Percentiles rank a stretch among this genome's conserved stretches.
These are phyloP conservation scores for Patiria pectinifera DNA, from an alignment of 53 echinoderm and acorn worm genomes.

Conservation along the genomic window DNA sequence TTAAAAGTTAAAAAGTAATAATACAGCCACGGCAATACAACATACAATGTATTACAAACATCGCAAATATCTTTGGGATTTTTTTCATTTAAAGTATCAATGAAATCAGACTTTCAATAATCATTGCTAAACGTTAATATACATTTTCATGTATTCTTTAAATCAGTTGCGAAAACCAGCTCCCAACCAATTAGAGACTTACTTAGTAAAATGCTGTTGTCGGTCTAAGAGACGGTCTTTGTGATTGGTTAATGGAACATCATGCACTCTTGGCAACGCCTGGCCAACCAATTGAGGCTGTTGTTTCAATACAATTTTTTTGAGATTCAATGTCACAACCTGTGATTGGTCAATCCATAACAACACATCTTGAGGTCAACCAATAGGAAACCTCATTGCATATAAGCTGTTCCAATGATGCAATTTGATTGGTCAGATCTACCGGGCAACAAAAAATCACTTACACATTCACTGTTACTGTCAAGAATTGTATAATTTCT, in stretches of 20 bases:
- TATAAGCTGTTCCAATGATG: not conserved
- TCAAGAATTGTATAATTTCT: not conserved
- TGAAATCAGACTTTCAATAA: too few species aligned
- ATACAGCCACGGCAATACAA: not conserved
- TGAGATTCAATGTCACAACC: not conserved
- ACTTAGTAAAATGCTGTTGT: not conserved
- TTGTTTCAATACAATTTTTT: not conserved
- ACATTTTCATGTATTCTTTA: not conserved
- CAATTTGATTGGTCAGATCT: not conserved
- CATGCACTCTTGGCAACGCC: not conserved
- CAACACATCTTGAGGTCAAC: not conserved
- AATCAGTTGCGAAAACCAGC: not conserved
- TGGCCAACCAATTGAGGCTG: not conserved
- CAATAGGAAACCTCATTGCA: not conserved
- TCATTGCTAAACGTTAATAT: too few species aligned
- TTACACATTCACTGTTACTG: not conserved
- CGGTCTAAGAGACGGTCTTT: not conserved
- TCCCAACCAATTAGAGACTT: conserved; percentile 1
- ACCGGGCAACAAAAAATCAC: not conserved
- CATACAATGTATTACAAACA: not conserved
- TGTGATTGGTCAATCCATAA: not conserved
- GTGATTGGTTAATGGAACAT: not conserved
- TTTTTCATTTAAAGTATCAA: too few species aligned
- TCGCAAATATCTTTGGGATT: not conserved
- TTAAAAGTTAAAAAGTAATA: not conserved